Evolutionary conservation across 1,140 invertebrate species (phyloP).

Genomic region (Lepidurus packardi): DNA sequence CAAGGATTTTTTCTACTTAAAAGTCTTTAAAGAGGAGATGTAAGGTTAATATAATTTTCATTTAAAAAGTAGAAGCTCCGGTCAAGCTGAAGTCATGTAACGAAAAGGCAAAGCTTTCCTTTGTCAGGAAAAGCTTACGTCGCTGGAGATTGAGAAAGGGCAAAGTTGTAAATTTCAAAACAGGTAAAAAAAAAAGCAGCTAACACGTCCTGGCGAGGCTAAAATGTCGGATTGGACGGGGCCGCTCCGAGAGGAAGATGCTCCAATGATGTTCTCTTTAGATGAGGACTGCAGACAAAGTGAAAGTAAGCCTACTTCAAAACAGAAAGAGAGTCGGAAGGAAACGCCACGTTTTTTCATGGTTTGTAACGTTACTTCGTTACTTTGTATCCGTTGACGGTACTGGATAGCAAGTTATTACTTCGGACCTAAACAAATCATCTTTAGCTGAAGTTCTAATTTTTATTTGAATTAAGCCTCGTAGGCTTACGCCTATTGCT

Average conservation of each 20-base stretch:
- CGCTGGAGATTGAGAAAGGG: background rate
- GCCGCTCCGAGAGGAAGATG: no score
- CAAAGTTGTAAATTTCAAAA: constrained; percentile 19
- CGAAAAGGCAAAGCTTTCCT: background rate
- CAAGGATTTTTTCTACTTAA: background rate
- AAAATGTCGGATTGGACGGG: background rate
- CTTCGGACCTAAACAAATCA: no score
- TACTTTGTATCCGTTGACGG: no score
- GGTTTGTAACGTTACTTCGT: no score
- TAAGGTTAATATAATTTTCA: background rate
- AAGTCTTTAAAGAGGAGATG: background rate
- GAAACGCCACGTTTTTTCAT: no score
- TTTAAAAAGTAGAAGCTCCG: background rate
- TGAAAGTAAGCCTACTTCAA: background rate
- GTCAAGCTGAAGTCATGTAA: background rate
- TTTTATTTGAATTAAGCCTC: no score
- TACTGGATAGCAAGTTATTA: no score
- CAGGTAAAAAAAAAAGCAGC: background rate
- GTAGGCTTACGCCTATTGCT: no score
- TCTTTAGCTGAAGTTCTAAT: no score
- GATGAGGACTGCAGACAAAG: background rate
- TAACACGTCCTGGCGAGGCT: background rate
- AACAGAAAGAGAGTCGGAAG: no score
- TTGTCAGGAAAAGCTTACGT: background rate
- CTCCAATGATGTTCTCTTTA: background rate